These are phyloP conservation scores for Callopanchax toddi DNA, from an alignment of 2,113 vertebrate species.

Conservation along the genomic window DNA sequence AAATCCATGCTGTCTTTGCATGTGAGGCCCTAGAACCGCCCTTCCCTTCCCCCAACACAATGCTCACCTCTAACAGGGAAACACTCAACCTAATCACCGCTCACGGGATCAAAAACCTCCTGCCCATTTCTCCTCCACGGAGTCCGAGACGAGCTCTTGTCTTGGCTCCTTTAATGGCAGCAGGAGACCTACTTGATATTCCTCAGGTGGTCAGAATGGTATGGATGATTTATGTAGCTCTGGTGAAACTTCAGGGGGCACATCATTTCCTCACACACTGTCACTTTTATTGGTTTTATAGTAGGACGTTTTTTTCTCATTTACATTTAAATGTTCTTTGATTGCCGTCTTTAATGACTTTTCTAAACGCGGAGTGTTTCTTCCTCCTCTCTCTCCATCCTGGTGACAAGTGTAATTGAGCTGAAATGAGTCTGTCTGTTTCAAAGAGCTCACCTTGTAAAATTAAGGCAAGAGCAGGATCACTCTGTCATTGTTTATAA, in stretches of 20 bases:
- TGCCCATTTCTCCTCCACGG: no score
- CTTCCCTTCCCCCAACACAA: no score
- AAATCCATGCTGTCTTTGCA: no score
- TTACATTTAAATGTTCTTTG: neutral
- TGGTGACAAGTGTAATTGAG: conserved; percentile 31
- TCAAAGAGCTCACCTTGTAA: conserved; percentile 15
- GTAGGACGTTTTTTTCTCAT: conserved; percentile 1
- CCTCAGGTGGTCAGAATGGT: no score
- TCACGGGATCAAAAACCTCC: no score
- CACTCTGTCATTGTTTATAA: conserved; percentile 10
- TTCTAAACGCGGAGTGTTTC: neutral
- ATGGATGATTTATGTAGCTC: no score
- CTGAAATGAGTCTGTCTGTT: conserved; percentile 3
- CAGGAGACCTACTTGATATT: no score
- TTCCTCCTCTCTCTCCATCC: neutral
- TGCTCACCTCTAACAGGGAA: no score
- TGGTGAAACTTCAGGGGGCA: neutral
- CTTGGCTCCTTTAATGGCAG: no score
- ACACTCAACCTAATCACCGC: no score
- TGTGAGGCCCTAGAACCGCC: no score
- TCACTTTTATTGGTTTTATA: neutral
- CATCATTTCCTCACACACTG: neutral
- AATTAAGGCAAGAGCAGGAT: neutral
- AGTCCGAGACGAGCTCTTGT: no score
- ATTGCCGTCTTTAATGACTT: conserved; percentile 1